Base-by-base conservation (phyloP, 2,888 invertebrate genomes). In the Polyommatus iphigenia region DNA sequence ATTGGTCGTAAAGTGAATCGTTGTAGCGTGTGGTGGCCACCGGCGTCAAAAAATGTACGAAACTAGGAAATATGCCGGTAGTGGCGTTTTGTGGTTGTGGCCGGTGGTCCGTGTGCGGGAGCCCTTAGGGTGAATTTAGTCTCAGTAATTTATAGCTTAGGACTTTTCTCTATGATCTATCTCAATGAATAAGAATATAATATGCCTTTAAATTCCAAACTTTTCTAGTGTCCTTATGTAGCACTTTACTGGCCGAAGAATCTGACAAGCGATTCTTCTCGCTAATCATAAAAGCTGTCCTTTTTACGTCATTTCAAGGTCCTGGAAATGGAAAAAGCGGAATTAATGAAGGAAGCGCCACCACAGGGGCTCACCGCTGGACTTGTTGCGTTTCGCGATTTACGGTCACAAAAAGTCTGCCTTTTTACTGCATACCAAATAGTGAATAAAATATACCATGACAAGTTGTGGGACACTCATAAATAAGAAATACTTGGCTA, bases 311-410 rank as follows among this genome's bases (percentile, higher is more conserved):
- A 54, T 50, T 75, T 50, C 24, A 59, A 32, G 71, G 77, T 54
- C 32, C 72, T 59, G 57, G 77, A 73, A 72, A 15, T 36, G 72
- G 24, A 77, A 77, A 77, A 77, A 72, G 24, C 3, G 18, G 57
- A 24, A 72, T 36, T 72, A 41, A 59, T 57, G 18, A 71, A 77
- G 77, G 77, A 77, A 77, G 29, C 20, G 57, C n/a, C 72, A 36
- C 77, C 36, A 72, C 77, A 41, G 77, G 77, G 29, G 36, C 72
- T 41, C 72, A 41, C 41, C n/a, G 36, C 36, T 36, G 50, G 75
- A 54, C 75, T 18, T 75, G 75, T 46, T 41, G 15, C 67, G 7
- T 18, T 24, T 67, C 29, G 67, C 67, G 67, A 67, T 18, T 67
- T 67, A 67, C 29, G 32, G 15, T 29, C 67, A 67, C 67, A 67